Evolutionary conservation across 2,113 vertebrate species (phyloP).

Genomic region (Hylia prasina): DNA sequence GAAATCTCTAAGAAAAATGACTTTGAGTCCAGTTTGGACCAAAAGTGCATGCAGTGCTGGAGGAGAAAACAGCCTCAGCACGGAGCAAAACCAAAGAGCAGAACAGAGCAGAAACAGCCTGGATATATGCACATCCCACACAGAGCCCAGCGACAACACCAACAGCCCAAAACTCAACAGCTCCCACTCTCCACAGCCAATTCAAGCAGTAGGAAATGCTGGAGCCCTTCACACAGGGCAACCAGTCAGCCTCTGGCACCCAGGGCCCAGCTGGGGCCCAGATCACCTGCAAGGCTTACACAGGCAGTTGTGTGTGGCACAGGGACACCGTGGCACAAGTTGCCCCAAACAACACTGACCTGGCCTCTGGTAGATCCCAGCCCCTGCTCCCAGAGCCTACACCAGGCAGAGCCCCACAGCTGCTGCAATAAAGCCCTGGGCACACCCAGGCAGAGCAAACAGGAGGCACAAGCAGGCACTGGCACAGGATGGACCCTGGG

Average conservation of each 20-base stretch:
- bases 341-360: fast-evolving
- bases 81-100: neutral
- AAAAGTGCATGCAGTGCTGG: neutral
- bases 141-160: neutral
- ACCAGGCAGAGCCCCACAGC: neutral
- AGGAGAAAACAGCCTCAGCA: neutral
- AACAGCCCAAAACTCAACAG: neutral
- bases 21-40: neutral
- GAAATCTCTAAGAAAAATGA: neutral
- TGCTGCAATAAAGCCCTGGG: neutral
- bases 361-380: fast-evolving
- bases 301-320: neutral
- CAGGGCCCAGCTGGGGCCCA: neutral
- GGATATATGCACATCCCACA: neutral
- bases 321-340: fast-evolving
- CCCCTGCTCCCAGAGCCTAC: neutral
- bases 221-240: neutral
- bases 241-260: neutral
- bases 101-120: neutral
- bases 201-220: fast-evolving
- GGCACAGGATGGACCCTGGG: neutral
- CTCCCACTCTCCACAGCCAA: neutral
- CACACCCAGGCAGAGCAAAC: constrained; percentile 21
- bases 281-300: neutral
- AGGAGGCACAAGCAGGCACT: neutral